These are phyloP conservation scores for Diplodus sargus DNA, from an alignment of 2,797 vertebrate species.

Conservation along the genomic window DNA sequence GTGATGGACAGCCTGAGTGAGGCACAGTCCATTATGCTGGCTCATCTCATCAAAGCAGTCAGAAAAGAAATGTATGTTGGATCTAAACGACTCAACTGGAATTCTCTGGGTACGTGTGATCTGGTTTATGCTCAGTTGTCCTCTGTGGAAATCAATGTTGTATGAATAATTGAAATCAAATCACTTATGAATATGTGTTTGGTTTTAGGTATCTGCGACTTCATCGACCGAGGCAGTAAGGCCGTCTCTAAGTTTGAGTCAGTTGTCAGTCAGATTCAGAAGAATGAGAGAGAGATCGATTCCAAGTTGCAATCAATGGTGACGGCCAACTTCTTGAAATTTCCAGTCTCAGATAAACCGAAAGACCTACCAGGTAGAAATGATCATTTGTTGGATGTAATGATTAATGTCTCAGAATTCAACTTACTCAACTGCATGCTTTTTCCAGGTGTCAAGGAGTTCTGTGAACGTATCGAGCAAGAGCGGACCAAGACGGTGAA, in stretches of 20 bases:
- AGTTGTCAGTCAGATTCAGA: conserved; percentile 89
- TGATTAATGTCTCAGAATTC: neutral
- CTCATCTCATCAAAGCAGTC: conserved; percentile 83
- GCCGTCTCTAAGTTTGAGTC: conserved; percentile 89
- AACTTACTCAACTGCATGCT: conserved; percentile 4
- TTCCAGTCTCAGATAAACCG: conserved; percentile 69
- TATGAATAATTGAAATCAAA: conserved; percentile 9
- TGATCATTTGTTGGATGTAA: conserved; percentile 4
- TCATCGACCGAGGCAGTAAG: conserved; percentile 83
- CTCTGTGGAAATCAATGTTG: neutral
- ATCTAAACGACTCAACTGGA: conserved; percentile 91
- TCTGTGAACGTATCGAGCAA: conserved; percentile 88
- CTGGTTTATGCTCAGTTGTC: neutral
- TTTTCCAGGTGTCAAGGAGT: conserved; percentile 89
- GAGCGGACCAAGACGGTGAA: conserved; percentile 86
- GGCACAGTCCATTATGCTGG: conserved; percentile 85
- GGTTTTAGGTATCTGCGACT: conserved; percentile 88
- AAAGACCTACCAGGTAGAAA: conserved; percentile 87
- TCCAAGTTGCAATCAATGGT: conserved; percentile 86
- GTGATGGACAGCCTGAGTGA: conserved; percentile 86
- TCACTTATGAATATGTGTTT: conserved; percentile 15
- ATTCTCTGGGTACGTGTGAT: conserved; percentile 86
- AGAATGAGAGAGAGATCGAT: conserved; percentile 87
- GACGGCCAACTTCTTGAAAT: conserved; percentile 90
- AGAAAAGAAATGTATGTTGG: conserved; percentile 84